A percentile compares a stretch with the other conserved stretches of the same genome.
These are phyloP conservation scores for Boloria selene DNA, from an alignment of 2,888 invertebrate species.

Conservation along the genomic window DNA sequence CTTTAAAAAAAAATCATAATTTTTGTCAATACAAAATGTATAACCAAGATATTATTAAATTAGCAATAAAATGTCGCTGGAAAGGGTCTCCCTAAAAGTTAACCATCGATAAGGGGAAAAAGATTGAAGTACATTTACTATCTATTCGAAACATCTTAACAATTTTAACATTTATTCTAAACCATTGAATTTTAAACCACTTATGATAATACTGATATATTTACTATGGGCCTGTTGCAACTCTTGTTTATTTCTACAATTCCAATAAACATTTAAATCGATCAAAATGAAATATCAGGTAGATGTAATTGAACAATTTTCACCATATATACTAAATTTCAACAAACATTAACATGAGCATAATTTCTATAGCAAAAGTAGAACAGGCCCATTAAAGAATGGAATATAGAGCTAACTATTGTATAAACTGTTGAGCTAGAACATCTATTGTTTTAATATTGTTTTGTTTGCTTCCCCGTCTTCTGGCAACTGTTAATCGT, in stretches of 20 bases:
- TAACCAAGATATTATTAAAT: constrained; percentile 1
- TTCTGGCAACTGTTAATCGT: constrained; percentile 71
- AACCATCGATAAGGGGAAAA: constrained; percentile 63
- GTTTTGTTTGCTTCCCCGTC: constrained; percentile 76
- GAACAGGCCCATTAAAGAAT: constrained; percentile 39
- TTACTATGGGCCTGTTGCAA: constrained; percentile 42
- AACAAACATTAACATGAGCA: background rate
- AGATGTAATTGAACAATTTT: constrained; percentile 6
- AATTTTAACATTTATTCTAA: constrained; percentile 53
- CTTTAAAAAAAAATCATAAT: background rate
- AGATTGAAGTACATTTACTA: constrained; percentile 59
- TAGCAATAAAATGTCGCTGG: constrained; percentile 50
- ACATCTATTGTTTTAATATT: constrained; percentile 52
- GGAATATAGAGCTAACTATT: constrained; percentile 48
- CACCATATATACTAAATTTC: background rate
- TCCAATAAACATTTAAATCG: background rate
- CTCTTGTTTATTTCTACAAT: constrained; percentile 2
- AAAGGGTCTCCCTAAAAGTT: constrained; percentile 52
- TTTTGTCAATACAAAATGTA: background rate
- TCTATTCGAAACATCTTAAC: constrained; percentile 57
- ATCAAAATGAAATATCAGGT: background rate
- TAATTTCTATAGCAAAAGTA: constrained; percentile 19
- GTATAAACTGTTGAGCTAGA: constrained; percentile 60
- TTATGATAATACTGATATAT: constrained; percentile 69
- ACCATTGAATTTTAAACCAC: constrained; percentile 46